Evolutionary conservation across 1,140 invertebrate genomes (phyloP).

Genomic region (Pseudomyrmex cubaensis): DNA sequence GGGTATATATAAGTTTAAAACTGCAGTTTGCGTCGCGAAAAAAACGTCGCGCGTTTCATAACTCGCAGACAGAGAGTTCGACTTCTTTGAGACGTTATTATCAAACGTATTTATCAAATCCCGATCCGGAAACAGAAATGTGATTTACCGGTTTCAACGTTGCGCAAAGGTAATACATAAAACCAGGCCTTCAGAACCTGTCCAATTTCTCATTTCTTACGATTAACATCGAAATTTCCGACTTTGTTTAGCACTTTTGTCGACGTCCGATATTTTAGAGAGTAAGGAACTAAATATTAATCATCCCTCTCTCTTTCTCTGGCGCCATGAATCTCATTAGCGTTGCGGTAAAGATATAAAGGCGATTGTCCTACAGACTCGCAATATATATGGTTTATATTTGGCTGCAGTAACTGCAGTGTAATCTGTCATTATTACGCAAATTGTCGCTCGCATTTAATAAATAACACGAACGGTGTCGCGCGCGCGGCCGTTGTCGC

Average conservation of each 20-base stretch:
- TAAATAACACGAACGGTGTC: neutral
- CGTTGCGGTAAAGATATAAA: slow-evolving; percentile 4
- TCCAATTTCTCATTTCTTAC: slow-evolving; percentile 11
- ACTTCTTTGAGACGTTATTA: slow-evolving; percentile 1
- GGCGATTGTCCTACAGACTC: neutral
- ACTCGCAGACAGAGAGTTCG: neutral
- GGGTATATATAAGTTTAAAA: neutral
- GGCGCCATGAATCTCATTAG: slow-evolving; percentile 11
- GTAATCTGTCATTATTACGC: slow-evolving; percentile 17
- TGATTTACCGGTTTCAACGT: slow-evolving; percentile 25
- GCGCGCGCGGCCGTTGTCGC: no score
- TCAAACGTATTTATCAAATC: neutral
- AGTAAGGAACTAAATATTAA: slow-evolving; percentile 1
- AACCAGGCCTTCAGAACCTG: neutral
- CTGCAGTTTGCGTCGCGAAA: neutral
- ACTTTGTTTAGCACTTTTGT: slow-evolving; percentile 17
- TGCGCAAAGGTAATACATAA: neutral
- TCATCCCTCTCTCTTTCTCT: neutral
- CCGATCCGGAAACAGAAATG: neutral
- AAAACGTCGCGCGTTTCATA: neutral
- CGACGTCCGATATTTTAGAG: neutral
- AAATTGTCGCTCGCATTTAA: neutral
- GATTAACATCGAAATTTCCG: slow-evolving; percentile 21
- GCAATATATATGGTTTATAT: neutral
- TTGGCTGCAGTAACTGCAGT: neutral